Conservation (phyloP, 1,140 invertebrate species). For the Sinella curviseta region DNA sequence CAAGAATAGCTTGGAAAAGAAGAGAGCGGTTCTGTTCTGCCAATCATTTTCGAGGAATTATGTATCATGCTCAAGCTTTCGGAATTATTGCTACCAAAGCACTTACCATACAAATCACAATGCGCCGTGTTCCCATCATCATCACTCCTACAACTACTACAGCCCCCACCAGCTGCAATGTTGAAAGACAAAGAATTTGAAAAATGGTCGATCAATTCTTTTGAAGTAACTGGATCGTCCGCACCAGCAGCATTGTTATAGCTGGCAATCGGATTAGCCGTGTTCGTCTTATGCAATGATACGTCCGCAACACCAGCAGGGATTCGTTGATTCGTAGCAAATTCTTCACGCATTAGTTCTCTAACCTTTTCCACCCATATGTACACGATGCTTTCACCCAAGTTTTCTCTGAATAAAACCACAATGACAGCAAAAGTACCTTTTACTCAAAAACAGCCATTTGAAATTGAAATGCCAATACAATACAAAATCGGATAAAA, state of each 20-base stretch:
- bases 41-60: no score
- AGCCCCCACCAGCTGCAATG: no score
- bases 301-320: background rate
- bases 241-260: background rate
- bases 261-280: background rate
- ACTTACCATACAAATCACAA: background rate
- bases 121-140: background rate
- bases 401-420: constrained; percentile 63
- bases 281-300: background rate
- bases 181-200: constrained; percentile 3
- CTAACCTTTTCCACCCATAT: constrained; percentile 74
- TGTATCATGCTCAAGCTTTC: no score
- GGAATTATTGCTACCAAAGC: no score
- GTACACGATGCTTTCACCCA: constrained; percentile 71
- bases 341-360: constrained; percentile 60
- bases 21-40: no score
- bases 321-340: background rate
- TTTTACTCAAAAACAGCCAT: background rate
- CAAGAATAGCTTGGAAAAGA: no score
- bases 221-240: background rate
- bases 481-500: no score
- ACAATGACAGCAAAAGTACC: background rate
- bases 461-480: no score
- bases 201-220: constrained; percentile 2
- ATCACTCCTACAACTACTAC: no score